phyloP scores from a whole-genome alignment of 2,888 invertebrate genomes.

The Deilephila porcellus region DNA sequence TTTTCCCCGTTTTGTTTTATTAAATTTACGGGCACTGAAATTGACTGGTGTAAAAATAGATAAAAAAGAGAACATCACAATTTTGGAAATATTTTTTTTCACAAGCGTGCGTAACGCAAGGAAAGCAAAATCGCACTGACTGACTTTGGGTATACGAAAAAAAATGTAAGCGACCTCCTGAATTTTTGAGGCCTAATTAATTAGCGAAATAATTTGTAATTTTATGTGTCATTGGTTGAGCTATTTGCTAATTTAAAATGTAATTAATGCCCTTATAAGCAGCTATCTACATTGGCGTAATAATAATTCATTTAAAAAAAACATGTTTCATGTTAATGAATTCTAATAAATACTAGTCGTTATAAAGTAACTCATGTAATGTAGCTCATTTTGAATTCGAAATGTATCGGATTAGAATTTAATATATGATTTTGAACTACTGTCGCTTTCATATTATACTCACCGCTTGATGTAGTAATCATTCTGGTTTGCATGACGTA shows the following conservation, averaged over 20 bases:
- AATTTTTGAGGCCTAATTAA: neutral
- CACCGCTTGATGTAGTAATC: no score
- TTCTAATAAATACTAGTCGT: no score
- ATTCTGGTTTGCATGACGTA: no score
- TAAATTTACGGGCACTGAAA: neutral
- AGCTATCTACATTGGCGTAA: neutral
- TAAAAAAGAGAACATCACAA: neutral
- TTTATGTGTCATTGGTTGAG: neutral
- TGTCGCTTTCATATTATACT: no score
- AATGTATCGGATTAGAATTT: no score
- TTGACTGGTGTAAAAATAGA: neutral
- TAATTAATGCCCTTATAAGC: neutral
- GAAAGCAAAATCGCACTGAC: slow-evolving; percentile 1
- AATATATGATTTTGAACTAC: no score
- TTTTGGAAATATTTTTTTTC: neutral
- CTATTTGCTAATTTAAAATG: neutral
- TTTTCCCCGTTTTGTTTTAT: neutral
- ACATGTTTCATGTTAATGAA: neutral
- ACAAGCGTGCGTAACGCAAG: neutral
- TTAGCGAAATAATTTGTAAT: neutral
- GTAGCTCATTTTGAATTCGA: no score
- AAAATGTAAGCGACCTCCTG: slow-evolving; percentile 7
- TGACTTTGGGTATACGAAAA: neutral
- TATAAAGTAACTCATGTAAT: no score
- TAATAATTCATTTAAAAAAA: neutral